Evolutionary conservation across 2,113 vertebrate genomes (phyloP).

Genomic region (Prionailurus bengalensis): DNA sequence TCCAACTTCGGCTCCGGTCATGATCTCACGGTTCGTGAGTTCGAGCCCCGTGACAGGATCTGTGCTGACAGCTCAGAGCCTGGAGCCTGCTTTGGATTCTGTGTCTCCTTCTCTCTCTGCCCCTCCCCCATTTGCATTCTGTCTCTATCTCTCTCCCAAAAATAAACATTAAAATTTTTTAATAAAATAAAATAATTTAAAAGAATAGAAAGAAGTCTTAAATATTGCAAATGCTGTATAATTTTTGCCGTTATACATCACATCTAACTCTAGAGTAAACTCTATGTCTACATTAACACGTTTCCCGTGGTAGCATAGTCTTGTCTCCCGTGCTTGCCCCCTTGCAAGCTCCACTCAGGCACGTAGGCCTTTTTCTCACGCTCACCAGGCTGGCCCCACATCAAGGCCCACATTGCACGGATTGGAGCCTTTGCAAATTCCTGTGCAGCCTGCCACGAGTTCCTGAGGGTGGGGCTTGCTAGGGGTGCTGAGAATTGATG

Average conservation of each 20-base stretch:
- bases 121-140: no score
- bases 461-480: neutral
- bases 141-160: no score
- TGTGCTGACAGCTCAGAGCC: no score
- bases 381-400: neutral
- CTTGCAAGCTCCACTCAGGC: neutral
- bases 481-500: neutral
- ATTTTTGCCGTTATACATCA: neutral
- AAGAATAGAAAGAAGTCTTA: neutral
- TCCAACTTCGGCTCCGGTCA: no score
- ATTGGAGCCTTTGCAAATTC: neutral
- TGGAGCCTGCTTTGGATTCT: no score
- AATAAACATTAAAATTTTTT: no score
- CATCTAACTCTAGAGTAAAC: neutral
- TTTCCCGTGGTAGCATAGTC: neutral
- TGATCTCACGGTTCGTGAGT: no score
- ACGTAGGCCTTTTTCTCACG: fast-evolving
- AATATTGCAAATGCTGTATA: neutral
- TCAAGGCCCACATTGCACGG: neutral
- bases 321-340: neutral
- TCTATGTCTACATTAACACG: neutral
- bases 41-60: no score
- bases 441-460: neutral
- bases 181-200: neutral
- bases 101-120: no score